phyloP scores from a whole-genome alignment of 2,888 invertebrate species.

The Polymixis flavicincta region DNA sequence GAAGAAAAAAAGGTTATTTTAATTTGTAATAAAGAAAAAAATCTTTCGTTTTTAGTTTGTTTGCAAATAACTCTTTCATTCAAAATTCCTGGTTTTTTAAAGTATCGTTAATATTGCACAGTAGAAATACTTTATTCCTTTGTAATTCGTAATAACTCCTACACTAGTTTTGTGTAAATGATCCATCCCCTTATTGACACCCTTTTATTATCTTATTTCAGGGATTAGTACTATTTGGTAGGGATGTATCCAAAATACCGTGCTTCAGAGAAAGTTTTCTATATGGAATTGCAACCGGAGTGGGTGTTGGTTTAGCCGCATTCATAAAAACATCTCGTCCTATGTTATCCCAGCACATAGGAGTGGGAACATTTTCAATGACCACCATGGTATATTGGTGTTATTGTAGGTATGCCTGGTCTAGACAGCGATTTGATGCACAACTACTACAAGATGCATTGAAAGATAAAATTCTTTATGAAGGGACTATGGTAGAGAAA shows the following conservation, averaged over 20 bases:
- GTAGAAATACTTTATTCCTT: neutral
- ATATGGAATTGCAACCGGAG: slow-evolving; percentile 93
- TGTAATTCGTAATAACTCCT: neutral
- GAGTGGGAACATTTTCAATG: slow-evolving; percentile 92
- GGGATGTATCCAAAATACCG: slow-evolving; percentile 94
- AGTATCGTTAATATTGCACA: neutral
- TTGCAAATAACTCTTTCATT: neutral
- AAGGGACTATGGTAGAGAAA: slow-evolving; percentile 91
- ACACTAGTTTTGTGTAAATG: neutral
- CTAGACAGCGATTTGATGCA: slow-evolving; percentile 92
- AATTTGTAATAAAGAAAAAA: neutral
- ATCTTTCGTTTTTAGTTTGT: neutral
- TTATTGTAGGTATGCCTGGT: slow-evolving; percentile 93
- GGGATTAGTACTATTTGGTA: slow-evolving; percentile 92
- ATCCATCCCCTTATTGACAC: neutral
- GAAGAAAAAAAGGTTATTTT: slow-evolving; percentile 73
- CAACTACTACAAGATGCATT: slow-evolving; percentile 91
- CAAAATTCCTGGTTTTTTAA: neutral
- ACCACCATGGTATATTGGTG: slow-evolving; percentile 93
- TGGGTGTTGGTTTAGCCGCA: slow-evolving; percentile 92
- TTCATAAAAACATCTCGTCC: slow-evolving; percentile 94
- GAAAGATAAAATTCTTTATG: slow-evolving; percentile 90
- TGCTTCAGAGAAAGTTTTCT: slow-evolving; percentile 95
- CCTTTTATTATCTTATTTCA: slow-evolving; percentile 73
- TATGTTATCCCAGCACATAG: slow-evolving; percentile 91